phyloP scores from a whole-genome alignment of 2,888 invertebrate species.

The Augiades crinisus region DNA sequence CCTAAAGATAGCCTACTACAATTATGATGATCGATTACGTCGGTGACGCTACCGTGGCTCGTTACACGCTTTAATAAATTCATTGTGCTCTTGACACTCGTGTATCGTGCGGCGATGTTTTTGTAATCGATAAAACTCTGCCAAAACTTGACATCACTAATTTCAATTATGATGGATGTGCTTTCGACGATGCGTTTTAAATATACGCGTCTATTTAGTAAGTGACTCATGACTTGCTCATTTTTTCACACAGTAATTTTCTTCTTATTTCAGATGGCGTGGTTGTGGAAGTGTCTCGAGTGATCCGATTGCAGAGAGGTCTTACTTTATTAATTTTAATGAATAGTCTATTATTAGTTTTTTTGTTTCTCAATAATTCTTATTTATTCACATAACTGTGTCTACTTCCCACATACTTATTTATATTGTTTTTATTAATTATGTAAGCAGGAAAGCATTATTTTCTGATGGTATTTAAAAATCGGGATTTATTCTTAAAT shows the following conservation, averaged over 20 bases:
- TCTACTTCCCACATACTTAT: conserved; percentile 1
- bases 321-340: background rate
- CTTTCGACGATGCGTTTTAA: conserved; percentile 38
- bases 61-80: conserved; percentile 54
- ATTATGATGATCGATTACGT: conserved; percentile 69
- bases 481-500: too few species aligned
- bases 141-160: conserved; percentile 53
- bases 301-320: conserved; percentile 2
- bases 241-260: conserved; percentile 25
- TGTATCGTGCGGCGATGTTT: conserved; percentile 36
- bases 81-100: conserved; percentile 47
- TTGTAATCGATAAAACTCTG: conserved; percentile 55
- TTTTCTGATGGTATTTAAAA: background rate
- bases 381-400: background rate
- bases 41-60: conserved; percentile 46
- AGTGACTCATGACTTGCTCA: conserved; percentile 25
- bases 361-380: background rate
- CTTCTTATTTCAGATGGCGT: conserved; percentile 38
- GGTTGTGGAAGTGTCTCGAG: background rate
- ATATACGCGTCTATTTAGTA: conserved; percentile 26
- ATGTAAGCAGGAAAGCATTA: background rate
- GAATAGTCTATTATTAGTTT: background rate
- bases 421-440: background rate
- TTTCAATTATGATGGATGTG: conserved; percentile 58
- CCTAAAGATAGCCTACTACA: conserved; percentile 46